phyloP scores from a whole-genome alignment of 2,113 vertebrate genomes.

The Craseonycteris thonglongyai region DNA sequence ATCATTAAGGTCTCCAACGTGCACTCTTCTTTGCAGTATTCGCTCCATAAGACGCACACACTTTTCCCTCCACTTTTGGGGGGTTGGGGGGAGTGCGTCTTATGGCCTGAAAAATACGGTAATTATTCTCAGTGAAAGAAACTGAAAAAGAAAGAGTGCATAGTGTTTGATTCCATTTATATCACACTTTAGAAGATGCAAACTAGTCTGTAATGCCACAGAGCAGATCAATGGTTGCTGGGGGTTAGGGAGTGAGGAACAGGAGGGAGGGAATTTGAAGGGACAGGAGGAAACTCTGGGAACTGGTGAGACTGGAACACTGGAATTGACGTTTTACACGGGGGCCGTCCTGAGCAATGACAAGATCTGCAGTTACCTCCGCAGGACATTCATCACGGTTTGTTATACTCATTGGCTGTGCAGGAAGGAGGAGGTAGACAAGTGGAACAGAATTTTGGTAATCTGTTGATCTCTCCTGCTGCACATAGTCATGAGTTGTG shows the following conservation, averaged over 20 bases:
- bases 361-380: too few species aligned
- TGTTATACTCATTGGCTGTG: accelerated
- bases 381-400: accelerated
- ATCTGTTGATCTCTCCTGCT: neutral
- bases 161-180: neutral
- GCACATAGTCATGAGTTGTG: accelerated
- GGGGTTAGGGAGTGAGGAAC: neutral
- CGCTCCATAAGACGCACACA: too few species aligned
- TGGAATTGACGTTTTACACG: neutral
- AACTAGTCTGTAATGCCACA: neutral
- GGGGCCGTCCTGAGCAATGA: neutral
- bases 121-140: neutral
- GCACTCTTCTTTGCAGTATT: too few species aligned
- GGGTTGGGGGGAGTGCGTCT: too few species aligned
- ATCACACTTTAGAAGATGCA: neutral
- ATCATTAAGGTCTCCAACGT: too few species aligned
- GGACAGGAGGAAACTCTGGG: neutral
- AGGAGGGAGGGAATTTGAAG: neutral
- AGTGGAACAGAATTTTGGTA: neutral
- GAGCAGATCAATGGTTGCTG: neutral
- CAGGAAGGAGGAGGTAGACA: neutral
- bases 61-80: too few species aligned
- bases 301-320: neutral
- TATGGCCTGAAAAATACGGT: too few species aligned
- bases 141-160: neutral